phyloP scores from a whole-genome alignment of 2,888 invertebrate species.

The Chymomyza fuscimana region DNA sequence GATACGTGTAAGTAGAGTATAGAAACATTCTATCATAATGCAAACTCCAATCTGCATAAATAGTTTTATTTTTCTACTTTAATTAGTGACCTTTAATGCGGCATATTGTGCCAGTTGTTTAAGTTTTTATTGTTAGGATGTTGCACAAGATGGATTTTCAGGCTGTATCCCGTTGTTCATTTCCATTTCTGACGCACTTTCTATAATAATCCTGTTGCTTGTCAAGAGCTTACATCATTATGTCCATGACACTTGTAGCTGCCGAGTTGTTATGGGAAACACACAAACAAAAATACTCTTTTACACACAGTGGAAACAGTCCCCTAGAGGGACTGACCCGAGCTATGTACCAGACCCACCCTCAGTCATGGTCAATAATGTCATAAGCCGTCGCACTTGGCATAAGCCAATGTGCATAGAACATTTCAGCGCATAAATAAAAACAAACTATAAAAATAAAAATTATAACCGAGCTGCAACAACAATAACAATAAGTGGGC shows the following conservation, averaged over 20 bases:
- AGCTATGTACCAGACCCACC: background rate
- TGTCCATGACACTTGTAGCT: background rate
- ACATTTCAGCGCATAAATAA: slow-evolving; percentile 55
- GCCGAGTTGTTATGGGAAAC: background rate
- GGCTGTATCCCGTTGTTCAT: background rate
- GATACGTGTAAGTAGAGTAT: too few species aligned
- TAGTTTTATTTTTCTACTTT: too few species aligned
- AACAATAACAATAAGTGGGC: background rate
- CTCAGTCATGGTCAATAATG: slow-evolving; percentile 29
- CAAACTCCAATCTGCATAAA: too few species aligned
- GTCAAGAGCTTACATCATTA: slow-evolving; percentile 3
- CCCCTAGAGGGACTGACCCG: background rate
- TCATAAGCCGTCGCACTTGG: slow-evolving; percentile 17
- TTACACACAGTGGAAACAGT: background rate
- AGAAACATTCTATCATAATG: too few species aligned
- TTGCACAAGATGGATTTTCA: background rate
- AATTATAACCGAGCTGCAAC: slow-evolving; percentile 27
- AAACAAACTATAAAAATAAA: slow-evolving; percentile 51
- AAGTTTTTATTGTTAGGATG: background rate
- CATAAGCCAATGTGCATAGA: slow-evolving; percentile 30
- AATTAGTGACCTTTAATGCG: background rate
- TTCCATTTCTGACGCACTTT: background rate
- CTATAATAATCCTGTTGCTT: background rate
- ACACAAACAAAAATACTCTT: background rate
- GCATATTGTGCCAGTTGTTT: background rate